These are phyloP conservation scores for Hirundo rustica DNA, from an alignment of 2,797 vertebrate species.

Conservation along the genomic window DNA sequence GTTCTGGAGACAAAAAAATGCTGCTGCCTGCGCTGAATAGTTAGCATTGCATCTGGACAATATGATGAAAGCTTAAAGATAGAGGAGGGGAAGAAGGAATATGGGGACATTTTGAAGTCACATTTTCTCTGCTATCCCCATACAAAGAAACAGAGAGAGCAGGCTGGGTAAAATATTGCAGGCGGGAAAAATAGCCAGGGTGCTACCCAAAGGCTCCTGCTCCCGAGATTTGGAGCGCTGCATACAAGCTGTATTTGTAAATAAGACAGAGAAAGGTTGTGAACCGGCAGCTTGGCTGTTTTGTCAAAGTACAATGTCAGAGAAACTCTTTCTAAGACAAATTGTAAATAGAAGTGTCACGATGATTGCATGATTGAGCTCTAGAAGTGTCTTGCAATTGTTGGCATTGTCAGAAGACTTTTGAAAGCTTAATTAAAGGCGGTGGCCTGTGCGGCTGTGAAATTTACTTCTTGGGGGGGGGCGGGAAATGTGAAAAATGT, in stretches of 20 bases:
- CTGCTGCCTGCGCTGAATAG: slow-evolving; percentile 5
- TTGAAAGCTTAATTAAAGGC: slow-evolving; percentile 84
- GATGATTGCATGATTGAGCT: slow-evolving; percentile 79
- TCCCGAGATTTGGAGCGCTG: slow-evolving; percentile 42
- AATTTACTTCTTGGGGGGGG: slow-evolving; percentile 70
- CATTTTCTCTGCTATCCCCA: neutral
- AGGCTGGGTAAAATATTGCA: neutral
- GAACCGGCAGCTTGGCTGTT: slow-evolving; percentile 76
- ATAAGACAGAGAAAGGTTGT: slow-evolving; percentile 78
- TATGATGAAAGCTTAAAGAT: neutral
- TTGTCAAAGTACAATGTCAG: slow-evolving; percentile 80
- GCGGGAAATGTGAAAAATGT: neutral
- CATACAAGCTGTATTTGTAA: slow-evolving; percentile 77
- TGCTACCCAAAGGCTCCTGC: slow-evolving; percentile 25
- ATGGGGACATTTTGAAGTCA: neutral
- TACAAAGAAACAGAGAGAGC: neutral
- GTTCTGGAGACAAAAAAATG: slow-evolving; percentile 45
- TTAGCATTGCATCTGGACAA: slow-evolving; percentile 8
- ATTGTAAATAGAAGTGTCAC: slow-evolving; percentile 83
- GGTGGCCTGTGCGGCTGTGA: slow-evolving; percentile 73
- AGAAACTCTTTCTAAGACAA: slow-evolving; percentile 81
- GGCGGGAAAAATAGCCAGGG: slow-evolving; percentile 13
- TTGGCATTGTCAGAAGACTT: slow-evolving; percentile 81
- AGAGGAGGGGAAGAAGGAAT: neutral
- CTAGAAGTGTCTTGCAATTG: slow-evolving; percentile 79